Evolutionary conservation across 2,888 invertebrate genomes (phyloP), one percentile per base, ranked within the genome.

Genomic region (Epistrophe eligans): DNA sequence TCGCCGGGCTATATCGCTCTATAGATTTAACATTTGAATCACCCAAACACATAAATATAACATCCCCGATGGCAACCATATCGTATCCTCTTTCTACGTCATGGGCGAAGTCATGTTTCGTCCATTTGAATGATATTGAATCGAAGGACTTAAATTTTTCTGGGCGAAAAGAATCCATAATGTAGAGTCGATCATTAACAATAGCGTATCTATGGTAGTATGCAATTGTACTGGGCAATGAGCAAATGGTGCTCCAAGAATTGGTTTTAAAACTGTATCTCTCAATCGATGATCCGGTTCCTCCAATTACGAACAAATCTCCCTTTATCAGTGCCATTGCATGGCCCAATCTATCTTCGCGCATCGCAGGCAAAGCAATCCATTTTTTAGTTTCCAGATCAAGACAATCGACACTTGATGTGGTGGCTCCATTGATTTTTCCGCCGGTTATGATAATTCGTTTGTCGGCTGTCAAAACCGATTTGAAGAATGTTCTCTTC

Each of bases 131-230:
- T 4, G 9, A 13, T 10, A 35, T 0, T 7, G 55, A 55, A 35
- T 57, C 13, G n/a, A 57, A 57, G 57, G 35, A 57, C 13, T 10
- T 32, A 0, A 57, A 4, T n/a, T 15, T 35, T 9, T 35, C n/a
- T 10, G 57, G 57, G 8, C n/a, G 13, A 35, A 6, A 10, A 32
- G 5, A 1, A 10, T 57, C 7, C n/a, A 35, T 32, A 17, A 57
- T 15, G 57, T 35, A 57, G 4, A 57, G 1, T 17, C n/a, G 35
- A 11, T 57, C 57, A 35, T 57, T 35, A 3, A 35, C 17, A 35
- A 57, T 17, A n/a, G 57, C 35, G n/a, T 35, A 57, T 57, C 57
- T 57, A 17, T 57, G 57, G 4, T 35, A 57, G n/a, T 57, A 57
- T 10, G 2, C 32, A n/a, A 57, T 57, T 17, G 2, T 1, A 57